Conservation (phyloP, 92 coral and sea anemone species). For the Paragorgia papillata region DNA sequence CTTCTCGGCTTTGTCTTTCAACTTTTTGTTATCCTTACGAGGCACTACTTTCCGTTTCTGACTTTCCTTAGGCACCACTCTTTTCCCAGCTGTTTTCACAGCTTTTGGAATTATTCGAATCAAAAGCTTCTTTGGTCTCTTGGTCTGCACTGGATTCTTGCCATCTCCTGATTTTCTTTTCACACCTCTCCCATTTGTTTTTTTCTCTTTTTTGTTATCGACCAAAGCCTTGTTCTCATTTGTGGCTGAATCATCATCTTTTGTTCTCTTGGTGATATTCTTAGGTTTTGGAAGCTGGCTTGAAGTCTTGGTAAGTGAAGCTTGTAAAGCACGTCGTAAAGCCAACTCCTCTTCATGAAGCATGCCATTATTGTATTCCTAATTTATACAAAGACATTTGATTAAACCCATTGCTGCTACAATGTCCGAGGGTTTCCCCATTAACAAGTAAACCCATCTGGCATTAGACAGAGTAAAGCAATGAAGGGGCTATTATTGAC, state of each 20-base stretch:
- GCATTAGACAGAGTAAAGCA: no score
- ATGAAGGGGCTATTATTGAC: no score
- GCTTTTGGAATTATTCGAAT: not conserved
- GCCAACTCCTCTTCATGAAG: constrained; percentile 92
- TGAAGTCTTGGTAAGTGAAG: constrained; percentile 78
- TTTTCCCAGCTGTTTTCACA: not conserved
- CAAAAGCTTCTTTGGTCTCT: constrained; percentile 34
- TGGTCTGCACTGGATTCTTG: not conserved
- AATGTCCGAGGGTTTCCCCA: no score
- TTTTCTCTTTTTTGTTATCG: not conserved
- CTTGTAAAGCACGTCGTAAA: constrained; percentile 86
- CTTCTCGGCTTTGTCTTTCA: constrained; percentile 40
- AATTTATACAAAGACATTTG: not conserved
- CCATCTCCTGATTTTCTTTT: constrained; percentile 11
- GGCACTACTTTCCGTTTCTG: constrained; percentile 19
- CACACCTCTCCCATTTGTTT: not conserved
- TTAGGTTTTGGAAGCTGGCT: constrained; percentile 1
- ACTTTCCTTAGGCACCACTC: not conserved
- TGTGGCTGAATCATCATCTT: not conserved
- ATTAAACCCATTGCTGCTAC: no score
- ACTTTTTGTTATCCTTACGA: constrained; percentile 33
- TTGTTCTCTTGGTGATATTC: not conserved
- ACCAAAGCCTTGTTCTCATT: not conserved
- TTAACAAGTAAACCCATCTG: no score
- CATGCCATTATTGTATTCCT: constrained; percentile 95